These are phyloP conservation scores for Neopipo cinnamomea DNA, from an alignment of 2,113 vertebrate species.

Conservation along the genomic window DNA sequence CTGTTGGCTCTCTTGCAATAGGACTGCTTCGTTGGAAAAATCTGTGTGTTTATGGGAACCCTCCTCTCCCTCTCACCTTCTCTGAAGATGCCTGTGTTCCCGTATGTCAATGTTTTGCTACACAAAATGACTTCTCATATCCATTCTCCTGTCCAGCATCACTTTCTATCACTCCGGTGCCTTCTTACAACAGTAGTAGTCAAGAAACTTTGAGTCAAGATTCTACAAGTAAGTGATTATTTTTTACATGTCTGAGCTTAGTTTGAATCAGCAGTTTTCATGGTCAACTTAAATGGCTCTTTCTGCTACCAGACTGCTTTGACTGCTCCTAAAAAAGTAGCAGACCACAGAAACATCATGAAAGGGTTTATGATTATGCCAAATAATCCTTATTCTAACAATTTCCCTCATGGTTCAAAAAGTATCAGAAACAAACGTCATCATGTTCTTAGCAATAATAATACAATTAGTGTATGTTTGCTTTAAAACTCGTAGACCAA, in stretches of 20 bases:
- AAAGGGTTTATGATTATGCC: background rate
- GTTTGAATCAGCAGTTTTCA: background rate
- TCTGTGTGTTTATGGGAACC: constrained; percentile 57
- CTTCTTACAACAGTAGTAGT: constrained; percentile 83
- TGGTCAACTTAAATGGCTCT: background rate
- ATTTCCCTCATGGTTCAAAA: background rate
- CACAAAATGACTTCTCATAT: constrained; percentile 71
- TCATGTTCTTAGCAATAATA: background rate
- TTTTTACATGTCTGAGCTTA: background rate
- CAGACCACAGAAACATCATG: background rate
- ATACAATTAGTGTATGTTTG: background rate
- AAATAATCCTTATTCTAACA: background rate
- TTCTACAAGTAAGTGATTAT: constrained; percentile 73
- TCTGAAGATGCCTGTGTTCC: constrained; percentile 72
- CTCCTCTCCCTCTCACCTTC: constrained; percentile 57
- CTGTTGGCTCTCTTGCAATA: constrained; percentile 78
- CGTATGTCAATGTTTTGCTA: constrained; percentile 55
- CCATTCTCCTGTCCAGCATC: constrained; percentile 88
- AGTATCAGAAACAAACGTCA: background rate
- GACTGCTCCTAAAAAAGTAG: background rate
- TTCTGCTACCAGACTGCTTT: background rate
- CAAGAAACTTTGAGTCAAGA: constrained; percentile 88
- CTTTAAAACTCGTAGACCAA: background rate
- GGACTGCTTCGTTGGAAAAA: constrained; percentile 86
- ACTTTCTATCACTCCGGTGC: constrained; percentile 86